Conservation (phyloP, 2,797 vertebrate species). For the Manis crassicaudata region DNA sequence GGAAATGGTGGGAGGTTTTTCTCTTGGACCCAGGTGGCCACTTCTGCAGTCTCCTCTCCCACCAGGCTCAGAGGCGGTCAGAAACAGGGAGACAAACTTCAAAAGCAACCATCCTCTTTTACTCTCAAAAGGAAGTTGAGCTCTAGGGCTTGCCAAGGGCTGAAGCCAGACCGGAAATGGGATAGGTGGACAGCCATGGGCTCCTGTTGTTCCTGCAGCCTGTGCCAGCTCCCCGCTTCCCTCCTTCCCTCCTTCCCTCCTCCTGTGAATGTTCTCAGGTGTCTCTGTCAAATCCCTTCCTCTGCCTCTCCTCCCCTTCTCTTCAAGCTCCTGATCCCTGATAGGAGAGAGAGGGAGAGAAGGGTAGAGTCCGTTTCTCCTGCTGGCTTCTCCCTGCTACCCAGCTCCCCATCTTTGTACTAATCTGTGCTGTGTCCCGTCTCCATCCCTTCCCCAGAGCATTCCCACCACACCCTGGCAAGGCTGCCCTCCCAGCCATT, state of each 20-base stretch:
- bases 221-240: constrained; percentile 22
- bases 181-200: neutral
- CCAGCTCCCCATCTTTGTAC: neutral
- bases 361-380: too few relatives aligned
- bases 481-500: neutral
- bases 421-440: neutral
- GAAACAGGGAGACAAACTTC: constrained; percentile 29
- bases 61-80: neutral
- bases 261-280: constrained; percentile 69
- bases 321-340: neutral
- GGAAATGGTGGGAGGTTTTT: constrained; percentile 56
- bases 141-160: constrained; percentile 48
- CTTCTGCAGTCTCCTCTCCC: neutral
- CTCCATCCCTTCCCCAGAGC: rapidly evolving
- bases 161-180: constrained; percentile 63
- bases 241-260: neutral
- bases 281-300: constrained; percentile 56
- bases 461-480: neutral
- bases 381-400: neutral
- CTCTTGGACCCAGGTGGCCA: neutral
- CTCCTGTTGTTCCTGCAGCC: neutral
- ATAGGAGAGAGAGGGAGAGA: neutral
- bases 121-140: neutral
- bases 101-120: neutral
- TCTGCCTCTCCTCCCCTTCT: neutral